Base-by-base conservation (phyloP, 2,888 invertebrate species). In the Drosophila mercatorum region DNA sequence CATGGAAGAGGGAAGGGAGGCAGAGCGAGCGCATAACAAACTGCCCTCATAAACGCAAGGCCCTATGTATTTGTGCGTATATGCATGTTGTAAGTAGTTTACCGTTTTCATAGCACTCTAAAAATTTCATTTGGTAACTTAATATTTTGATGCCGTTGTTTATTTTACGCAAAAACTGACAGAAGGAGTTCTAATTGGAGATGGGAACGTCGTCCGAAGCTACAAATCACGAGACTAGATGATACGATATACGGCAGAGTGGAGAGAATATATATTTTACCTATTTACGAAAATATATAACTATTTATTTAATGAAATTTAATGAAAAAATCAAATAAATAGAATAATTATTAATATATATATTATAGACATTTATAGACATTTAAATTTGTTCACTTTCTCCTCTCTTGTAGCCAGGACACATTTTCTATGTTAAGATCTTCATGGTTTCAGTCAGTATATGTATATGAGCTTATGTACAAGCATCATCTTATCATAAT, bases 81-180 rank as follows among this genome's bases (percentile, higher is more conserved):
- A n/a, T 58, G 28, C 26, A 17, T 46, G 43, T 64, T 68, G 61
- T 60, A 59, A 61, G 74, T 52, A 70, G 78, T 81, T 87, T 84
- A 89, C 86, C 73, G 86, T 75, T 80, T 61, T 61, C 52, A 52
- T 52, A 74, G 80, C 84, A 77, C 78, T 86, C 65, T 55, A 62
- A 69, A 71, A 41, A 60, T 40, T 72, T 78, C 61, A 52, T 73
- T 58, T 66, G 69, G 91, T 85, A 91, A 91, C 79, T 73, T 66
- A 90, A 91, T 91, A 91, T 87, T 90, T 91, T 91, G 51, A 70
- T 62, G 56, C 41, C 56, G 26, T 12, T 84, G 87, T 84, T 90
- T 90, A 72, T 75, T 84, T 90, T 84, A 84, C 85, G 90, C 80
- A 81, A 88, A 75, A 80, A 75, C 79, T 77, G 70, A 67, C 64